These are phyloP conservation scores for Prionailurus viverrinus DNA, from an alignment of 2,113 vertebrate species.

Conservation along the genomic window DNA sequence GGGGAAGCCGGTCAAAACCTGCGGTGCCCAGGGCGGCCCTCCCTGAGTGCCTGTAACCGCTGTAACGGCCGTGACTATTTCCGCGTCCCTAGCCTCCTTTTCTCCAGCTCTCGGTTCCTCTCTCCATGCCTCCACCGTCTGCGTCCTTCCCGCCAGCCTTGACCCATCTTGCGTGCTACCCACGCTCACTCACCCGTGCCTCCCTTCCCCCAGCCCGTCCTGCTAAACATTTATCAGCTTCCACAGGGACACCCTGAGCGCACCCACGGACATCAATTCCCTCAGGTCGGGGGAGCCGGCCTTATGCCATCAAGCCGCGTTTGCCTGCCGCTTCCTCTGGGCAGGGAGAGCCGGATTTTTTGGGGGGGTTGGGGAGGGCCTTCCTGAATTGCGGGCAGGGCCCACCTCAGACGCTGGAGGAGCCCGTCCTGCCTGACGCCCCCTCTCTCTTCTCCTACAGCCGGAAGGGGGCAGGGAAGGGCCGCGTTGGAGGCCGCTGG, in stretches of 20 bases:
- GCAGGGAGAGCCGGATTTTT: too few species aligned
- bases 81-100: not conserved
- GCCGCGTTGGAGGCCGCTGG: conserved; percentile 87
- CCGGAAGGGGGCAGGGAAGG: conserved; percentile 87
- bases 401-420: not conserved
- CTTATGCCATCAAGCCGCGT: not conserved
- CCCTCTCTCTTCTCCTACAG: conserved; percentile 56
- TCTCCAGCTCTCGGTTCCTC: not conserved
- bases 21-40: accelerated
- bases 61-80: too few species aligned
- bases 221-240: too few species aligned
- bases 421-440: not conserved
- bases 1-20: accelerated
- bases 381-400: not conserved
- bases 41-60: too few species aligned
- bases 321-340: not conserved
- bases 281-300: accelerated
- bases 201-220: not conserved
- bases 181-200: not conserved
- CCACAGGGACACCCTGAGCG: not conserved
- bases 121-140: accelerated
- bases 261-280: not conserved
- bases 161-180: too few species aligned
- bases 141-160: too few species aligned
- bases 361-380: too few species aligned